phyloP scores from a whole-genome alignment of 2,113 vertebrate species.

The Pelmatolapia mariae region DNA sequence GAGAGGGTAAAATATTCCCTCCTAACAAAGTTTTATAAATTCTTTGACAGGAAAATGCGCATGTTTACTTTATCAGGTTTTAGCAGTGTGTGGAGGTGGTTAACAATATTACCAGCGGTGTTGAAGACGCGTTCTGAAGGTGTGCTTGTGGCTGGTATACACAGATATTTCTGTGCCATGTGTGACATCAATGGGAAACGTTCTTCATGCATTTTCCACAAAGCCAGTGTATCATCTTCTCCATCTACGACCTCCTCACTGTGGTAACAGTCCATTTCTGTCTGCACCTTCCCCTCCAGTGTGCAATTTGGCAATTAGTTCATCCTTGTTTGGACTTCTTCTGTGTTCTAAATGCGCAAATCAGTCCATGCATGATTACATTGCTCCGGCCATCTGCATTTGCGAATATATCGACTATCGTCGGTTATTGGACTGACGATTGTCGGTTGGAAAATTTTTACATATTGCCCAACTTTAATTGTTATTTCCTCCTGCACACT shows the following conservation, averaged over 20 bases:
- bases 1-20: not conserved
- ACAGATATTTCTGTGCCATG: not conserved
- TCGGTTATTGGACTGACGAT: not conserved
- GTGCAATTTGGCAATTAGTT: not conserved
- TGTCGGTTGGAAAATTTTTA: not conserved
- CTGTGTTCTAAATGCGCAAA: not conserved
- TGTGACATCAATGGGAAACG: not conserved
- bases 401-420: rapidly evolving
- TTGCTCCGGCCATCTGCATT: not conserved
- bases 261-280: not conserved
- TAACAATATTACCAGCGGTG: not conserved
- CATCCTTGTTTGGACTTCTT: not conserved
- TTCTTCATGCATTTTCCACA: not conserved
- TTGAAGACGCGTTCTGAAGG: not conserved
- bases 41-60: not conserved
- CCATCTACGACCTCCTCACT: not conserved
- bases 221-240: not conserved
- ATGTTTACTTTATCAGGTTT: not conserved
- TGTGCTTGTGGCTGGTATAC: not conserved
- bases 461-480: not conserved
- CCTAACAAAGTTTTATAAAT: not conserved
- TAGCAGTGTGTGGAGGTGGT: not conserved
- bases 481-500: not conserved
- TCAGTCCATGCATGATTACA: not conserved
- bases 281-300: not conserved